Conservation (phyloP, 1,140 invertebrate genomes). For the Littorina saxatilis region DNA sequence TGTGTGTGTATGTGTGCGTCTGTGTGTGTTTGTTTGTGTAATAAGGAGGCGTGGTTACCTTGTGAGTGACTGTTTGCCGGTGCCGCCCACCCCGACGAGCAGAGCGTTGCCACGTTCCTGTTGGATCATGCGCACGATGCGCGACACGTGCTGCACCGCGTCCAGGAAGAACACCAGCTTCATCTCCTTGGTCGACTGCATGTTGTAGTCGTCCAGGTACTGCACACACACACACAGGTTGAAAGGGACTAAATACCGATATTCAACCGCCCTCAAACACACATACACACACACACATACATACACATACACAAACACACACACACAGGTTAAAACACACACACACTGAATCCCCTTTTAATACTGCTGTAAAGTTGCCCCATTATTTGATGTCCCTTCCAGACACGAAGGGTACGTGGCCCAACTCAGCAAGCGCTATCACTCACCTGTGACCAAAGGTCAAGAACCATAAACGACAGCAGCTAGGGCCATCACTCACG, state of each 20-base stretch:
- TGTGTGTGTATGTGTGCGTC: no score
- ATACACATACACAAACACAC: neutral
- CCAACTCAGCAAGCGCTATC: no score
- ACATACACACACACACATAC: neutral
- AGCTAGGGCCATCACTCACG: no score
- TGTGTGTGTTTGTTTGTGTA: no score
- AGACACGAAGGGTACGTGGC: no score
- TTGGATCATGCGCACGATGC: conserved; percentile 75
- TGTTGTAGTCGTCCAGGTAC: conserved; percentile 76
- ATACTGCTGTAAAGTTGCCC: neutral
- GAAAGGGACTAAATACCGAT: neutral
- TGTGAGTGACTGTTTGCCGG: conserved; percentile 77
- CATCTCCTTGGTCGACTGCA: conserved; percentile 74
- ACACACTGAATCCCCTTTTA: no score
- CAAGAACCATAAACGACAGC: no score
- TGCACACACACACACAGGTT: conserved; percentile 45
- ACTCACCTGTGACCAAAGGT: no score
- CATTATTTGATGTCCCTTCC: no score
- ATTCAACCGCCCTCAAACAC: no score
- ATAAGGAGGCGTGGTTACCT: conserved; percentile 62
- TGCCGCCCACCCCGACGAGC: conserved; percentile 76
- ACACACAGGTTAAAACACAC: no score
- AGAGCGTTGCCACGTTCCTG: conserved; percentile 75
- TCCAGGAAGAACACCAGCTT: conserved; percentile 77
- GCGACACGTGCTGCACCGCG: conserved; percentile 75